These are phyloP conservation scores for Tetragonisca angustula DNA, from an alignment of 2,888 invertebrate genomes.

Conservation along the genomic window DNA sequence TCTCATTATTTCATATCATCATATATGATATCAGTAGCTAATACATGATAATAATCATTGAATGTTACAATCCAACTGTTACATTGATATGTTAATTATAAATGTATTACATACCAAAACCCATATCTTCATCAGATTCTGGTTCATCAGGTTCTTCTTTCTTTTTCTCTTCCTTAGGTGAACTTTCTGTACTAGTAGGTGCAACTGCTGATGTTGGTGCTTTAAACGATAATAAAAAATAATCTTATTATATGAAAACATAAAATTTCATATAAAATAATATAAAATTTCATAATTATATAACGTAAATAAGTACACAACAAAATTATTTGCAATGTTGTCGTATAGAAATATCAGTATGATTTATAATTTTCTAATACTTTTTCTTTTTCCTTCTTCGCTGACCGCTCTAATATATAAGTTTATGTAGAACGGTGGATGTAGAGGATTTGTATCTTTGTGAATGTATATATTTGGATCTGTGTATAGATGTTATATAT, in stretches of 20 bases:
- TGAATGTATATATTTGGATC: background rate
- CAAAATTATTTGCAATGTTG: constrained; percentile 23
- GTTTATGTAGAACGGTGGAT: constrained; percentile 78
- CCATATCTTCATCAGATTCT: constrained; percentile 97
- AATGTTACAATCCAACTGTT: constrained; percentile 54
- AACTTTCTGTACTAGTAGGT: constrained; percentile 86
- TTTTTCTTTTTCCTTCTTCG: constrained; percentile 77
- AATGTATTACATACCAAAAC: constrained; percentile 89
- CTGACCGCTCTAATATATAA: constrained; percentile 76
- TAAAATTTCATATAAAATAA: no score
- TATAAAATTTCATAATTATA: background rate
- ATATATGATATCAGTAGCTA: constrained; percentile 85
- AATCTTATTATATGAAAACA: background rate
- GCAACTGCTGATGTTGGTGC: constrained; percentile 84
- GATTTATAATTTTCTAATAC: constrained; percentile 59
- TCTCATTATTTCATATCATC: constrained; percentile 76
- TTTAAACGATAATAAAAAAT: constrained; percentile 43
- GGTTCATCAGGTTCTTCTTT: constrained; percentile 90
- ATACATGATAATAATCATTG: constrained; percentile 87
- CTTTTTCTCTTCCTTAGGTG: constrained; percentile 90
- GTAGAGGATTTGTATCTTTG: constrained; percentile 72
- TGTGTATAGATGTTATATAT: background rate
- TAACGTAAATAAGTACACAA: background rate
- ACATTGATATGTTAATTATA: constrained; percentile 30
- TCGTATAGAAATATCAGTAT: constrained; percentile 41